Conservation (phyloP, 2,113 vertebrate genomes). For the Chrysochloris asiatica region DNA sequence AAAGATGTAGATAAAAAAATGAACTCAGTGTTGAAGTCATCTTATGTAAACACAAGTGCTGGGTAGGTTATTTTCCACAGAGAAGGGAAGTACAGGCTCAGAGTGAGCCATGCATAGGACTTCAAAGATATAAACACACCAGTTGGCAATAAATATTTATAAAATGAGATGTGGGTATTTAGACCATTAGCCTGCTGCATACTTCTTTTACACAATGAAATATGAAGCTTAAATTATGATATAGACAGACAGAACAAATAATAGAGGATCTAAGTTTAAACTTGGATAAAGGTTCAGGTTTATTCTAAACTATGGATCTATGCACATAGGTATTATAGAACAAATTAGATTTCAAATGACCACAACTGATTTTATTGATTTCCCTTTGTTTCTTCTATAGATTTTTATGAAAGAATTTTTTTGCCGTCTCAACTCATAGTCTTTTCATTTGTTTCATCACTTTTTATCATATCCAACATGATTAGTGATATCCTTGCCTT, state of each 20-base stretch:
- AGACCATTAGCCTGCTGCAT: slow-evolving; percentile 80
- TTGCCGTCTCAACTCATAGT: neutral
- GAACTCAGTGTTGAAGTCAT: slow-evolving; percentile 51
- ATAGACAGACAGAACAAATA: slow-evolving; percentile 82
- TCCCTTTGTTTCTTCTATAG: slow-evolving; percentile 57
- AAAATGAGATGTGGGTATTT: slow-evolving; percentile 81
- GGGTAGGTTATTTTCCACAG: slow-evolving; percentile 56
- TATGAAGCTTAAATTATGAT: slow-evolving; percentile 79
- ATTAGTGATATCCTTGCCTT: slow-evolving; percentile 57
- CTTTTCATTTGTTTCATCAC: slow-evolving; percentile 56
- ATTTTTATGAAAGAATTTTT: neutral
- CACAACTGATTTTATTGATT: slow-evolving; percentile 67
- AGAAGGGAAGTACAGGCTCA: slow-evolving; percentile 50
- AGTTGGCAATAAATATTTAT: slow-evolving; percentile 86
- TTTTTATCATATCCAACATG: slow-evolving; percentile 45
- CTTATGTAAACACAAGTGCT: slow-evolving; percentile 71
- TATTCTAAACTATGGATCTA: slow-evolving; percentile 74
- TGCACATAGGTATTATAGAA: neutral
- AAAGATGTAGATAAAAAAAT: slow-evolving; percentile 61
- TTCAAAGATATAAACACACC: slow-evolving; percentile 81
- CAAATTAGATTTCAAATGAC: slow-evolving; percentile 42
- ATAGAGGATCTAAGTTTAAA: slow-evolving; percentile 75
- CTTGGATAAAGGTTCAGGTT: slow-evolving; percentile 45
- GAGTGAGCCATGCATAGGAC: slow-evolving; percentile 70
- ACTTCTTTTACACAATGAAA: slow-evolving; percentile 75